A percentile compares a stretch with the other conserved stretches of the same genome.
These are phyloP conservation scores for Chinchilla lanigera DNA, from an alignment of 2,113 vertebrate genomes.

Conservation along the genomic window DNA sequence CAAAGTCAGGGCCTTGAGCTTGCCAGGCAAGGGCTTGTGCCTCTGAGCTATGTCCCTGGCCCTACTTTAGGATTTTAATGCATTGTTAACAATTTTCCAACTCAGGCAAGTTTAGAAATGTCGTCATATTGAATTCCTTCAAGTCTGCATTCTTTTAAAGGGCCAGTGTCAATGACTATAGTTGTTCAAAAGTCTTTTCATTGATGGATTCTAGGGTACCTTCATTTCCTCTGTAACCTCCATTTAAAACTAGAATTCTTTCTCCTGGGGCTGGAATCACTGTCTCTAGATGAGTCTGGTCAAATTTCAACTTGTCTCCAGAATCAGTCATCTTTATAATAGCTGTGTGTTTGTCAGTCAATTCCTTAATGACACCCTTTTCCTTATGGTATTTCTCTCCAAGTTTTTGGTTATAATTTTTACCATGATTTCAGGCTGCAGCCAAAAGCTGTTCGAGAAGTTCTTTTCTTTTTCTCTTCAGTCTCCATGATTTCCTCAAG, in stretches of 20 bases:
- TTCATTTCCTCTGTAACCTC: slow-evolving; percentile 92
- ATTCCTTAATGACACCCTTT: slow-evolving; percentile 92
- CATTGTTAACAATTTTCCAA: slow-evolving; percentile 51
- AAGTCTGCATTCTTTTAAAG: slow-evolving; percentile 92
- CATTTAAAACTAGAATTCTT: slow-evolving; percentile 94
- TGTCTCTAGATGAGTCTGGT: slow-evolving; percentile 97
- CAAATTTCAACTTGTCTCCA: slow-evolving; percentile 97
- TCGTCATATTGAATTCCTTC: slow-evolving; percentile 95
- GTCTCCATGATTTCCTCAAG: slow-evolving; percentile 85
- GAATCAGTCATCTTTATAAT: slow-evolving; percentile 95
- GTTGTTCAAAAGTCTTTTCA: slow-evolving; percentile 95
- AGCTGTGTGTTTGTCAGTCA: slow-evolving; percentile 92
- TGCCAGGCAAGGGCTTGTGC: no score
- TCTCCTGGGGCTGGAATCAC: slow-evolving; percentile 98
- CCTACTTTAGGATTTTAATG: slow-evolving; percentile 73
- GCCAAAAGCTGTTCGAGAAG: slow-evolving; percentile 90
- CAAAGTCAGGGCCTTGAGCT: no score
- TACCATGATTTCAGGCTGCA: slow-evolving; percentile 94
- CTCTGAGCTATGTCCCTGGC: no score
- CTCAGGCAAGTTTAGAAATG: slow-evolving; percentile 95
- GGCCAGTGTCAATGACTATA: slow-evolving; percentile 92
- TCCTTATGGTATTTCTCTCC: slow-evolving; percentile 97
- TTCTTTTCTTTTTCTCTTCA: slow-evolving; percentile 88
- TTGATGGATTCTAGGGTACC: slow-evolving; percentile 94
- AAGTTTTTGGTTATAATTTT: slow-evolving; percentile 96